A percentile compares a stretch with the other conserved stretches of the same genome.
Conservation (phyloP, 92 coral and sea anemone genomes). For the Micromussa lordhowensis region DNA sequence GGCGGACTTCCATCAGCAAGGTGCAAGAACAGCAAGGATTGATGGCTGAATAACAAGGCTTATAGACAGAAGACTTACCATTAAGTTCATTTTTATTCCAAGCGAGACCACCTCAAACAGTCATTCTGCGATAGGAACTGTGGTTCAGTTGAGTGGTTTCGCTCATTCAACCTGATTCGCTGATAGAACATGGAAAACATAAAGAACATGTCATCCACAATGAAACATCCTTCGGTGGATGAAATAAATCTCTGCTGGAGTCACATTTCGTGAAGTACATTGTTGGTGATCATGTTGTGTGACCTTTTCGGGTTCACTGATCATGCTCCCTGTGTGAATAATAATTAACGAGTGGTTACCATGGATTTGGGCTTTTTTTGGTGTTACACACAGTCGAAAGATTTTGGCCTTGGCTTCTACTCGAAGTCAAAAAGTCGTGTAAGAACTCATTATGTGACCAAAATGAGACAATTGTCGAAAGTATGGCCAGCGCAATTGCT, state of each 20-base stretch:
- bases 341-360: conserved; percentile 26
- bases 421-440: not conserved
- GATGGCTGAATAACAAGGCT: not conserved
- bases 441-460: not conserved
- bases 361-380: not conserved
- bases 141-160: not conserved
- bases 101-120: not conserved
- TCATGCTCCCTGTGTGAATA: not conserved
- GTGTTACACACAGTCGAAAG: not conserved
- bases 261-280: not conserved
- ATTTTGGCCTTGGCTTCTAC: not conserved
- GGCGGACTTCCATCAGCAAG: not conserved
- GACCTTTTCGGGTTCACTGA: conserved; percentile 12
- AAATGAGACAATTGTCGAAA: not conserved
- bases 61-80: not conserved
- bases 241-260: not conserved
- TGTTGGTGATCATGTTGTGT: conserved; percentile 4
- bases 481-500: conserved; percentile 30
- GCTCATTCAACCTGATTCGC: too few relatives aligned
- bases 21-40: not conserved
- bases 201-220: not conserved
- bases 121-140: not conserved
- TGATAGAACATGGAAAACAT: not conserved
- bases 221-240: not conserved
- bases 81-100: not conserved